These are phyloP conservation scores for Ophioderma brevispina DNA, from an alignment of 35 echinoderm and acorn worm species.

Conservation along the genomic window DNA sequence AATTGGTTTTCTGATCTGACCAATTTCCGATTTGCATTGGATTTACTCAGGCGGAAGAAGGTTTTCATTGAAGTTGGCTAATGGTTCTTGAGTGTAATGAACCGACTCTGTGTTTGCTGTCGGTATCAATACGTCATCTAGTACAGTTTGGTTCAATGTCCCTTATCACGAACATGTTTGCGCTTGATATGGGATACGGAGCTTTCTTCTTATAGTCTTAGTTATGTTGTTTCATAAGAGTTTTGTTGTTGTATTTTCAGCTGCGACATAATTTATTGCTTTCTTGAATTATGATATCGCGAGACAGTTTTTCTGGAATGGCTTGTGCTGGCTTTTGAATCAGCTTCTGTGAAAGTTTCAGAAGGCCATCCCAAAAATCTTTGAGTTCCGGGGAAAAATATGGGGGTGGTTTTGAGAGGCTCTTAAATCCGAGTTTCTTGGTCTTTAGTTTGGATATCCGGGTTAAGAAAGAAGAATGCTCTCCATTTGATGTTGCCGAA, in stretches of 20 bases:
- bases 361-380: conserved; percentile 24
- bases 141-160: not conserved
- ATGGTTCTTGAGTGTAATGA: conserved; percentile 18
- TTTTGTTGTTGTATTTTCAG: not conserved
- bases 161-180: not conserved
- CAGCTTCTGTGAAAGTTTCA: conserved; percentile 8
- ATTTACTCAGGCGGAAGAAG: conserved; percentile 23
- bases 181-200: not conserved
- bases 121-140: not conserved
- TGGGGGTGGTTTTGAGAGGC: conserved; percentile 15
- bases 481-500: not conserved
- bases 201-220: conserved; percentile 14
- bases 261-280: not conserved
- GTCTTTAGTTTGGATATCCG: not conserved
- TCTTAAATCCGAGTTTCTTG: conserved; percentile 18
- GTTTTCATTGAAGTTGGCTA: conserved; percentile 10
- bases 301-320: conserved; percentile 1
- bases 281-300: not conserved
- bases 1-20: not conserved
- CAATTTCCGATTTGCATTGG: conserved; percentile 20
- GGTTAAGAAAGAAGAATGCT: conserved; percentile 42
- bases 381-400: conserved; percentile 39
- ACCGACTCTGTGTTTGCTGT: not conserved
- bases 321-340: not conserved
- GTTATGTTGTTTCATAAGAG: conserved; percentile 19